Evolutionary conservation across 2,797 vertebrate genomes (phyloP).

Genomic region (Lacerta agilis): DNA sequence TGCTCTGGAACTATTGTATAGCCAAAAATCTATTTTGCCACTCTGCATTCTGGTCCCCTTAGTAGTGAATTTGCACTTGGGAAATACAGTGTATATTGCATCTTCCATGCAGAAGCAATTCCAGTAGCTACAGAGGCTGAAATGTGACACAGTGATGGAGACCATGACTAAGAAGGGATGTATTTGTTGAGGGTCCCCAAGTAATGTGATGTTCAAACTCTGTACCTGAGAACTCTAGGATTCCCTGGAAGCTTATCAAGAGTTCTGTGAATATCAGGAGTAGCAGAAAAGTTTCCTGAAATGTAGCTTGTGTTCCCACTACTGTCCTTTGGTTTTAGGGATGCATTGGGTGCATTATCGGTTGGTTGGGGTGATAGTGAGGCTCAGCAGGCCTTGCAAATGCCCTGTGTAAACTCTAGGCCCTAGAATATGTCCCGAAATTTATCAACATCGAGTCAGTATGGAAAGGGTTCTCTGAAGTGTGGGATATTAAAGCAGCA

Average conservation of each 20-base stretch:
- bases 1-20: neutral
- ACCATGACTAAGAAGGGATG: neutral
- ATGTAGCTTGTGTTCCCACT: neutral
- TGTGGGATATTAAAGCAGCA: neutral
- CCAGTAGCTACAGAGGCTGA: neutral
- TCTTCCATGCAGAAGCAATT: neutral
- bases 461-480: neutral
- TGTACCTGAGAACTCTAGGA: neutral
- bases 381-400: neutral
- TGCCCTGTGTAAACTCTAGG: neutral
- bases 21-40: neutral
- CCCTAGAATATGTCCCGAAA: neutral
- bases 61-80: neutral
- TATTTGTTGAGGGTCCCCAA: too few species aligned
- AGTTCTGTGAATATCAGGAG: neutral
- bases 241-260: neutral
- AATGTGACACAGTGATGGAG: neutral
- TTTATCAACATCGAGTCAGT: neutral
- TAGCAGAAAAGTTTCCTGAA: neutral
- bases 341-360: neutral
- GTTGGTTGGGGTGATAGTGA: neutral
- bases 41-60: neutral
- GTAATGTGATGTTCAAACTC: neutral
- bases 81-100: neutral
- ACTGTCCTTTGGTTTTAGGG: neutral